phyloP scores from a whole-genome alignment of 2,113 vertebrate species.

The Peromyscus maniculatus region DNA sequence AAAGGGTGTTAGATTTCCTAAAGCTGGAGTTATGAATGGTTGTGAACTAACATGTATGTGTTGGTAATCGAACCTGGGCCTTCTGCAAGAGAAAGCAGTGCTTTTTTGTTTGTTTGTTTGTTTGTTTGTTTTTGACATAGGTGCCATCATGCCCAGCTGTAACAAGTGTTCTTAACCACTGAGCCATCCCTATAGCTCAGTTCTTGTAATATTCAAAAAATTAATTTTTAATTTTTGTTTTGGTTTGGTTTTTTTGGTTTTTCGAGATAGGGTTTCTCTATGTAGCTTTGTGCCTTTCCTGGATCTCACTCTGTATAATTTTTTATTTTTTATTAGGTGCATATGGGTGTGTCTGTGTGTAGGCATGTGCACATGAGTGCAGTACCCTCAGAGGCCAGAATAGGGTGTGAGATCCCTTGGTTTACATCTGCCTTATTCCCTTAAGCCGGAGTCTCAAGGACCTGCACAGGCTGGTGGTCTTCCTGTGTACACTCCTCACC shows the following conservation, averaged over 20 bases:
- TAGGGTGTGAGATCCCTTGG: background rate
- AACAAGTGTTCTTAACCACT: background rate
- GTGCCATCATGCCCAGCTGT: background rate
- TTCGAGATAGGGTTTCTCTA: no score
- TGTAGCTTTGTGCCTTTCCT: no score
- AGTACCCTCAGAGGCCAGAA: no score
- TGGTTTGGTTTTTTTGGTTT: no score
- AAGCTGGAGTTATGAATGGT: background rate
- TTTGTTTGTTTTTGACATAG: no score
- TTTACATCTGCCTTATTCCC: background rate
- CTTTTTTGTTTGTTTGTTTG: no score
- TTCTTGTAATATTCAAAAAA: background rate
- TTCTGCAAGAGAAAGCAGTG: no score
- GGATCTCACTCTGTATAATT: background rate
- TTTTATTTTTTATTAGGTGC: background rate
- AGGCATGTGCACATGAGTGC: background rate
- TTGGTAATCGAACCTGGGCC: no score
- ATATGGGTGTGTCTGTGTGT: background rate
- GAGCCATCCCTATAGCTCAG: background rate
- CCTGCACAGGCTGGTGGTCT: background rate
- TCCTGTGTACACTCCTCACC: background rate
- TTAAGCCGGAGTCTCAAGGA: background rate
- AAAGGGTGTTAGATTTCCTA: no score
- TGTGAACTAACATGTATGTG: no score
- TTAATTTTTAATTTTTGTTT: background rate